Percentiles rank a stretch among this genome's conserved stretches.
Evolutionary conservation across 2,888 invertebrate genomes (phyloP).

Genomic region (Agelastica alni): DNA sequence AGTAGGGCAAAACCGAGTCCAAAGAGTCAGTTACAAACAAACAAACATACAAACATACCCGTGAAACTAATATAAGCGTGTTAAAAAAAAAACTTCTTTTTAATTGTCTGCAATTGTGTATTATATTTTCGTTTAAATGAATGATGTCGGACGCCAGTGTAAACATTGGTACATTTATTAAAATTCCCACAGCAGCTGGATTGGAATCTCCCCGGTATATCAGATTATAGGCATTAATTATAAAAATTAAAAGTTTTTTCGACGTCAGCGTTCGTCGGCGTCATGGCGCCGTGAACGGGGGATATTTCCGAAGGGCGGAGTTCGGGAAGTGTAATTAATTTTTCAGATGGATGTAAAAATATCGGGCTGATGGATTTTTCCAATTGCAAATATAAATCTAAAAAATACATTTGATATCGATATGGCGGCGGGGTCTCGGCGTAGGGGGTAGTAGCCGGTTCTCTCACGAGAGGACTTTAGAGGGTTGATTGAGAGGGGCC

Average conservation of each 20-base stretch:
- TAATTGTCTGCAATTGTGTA: too few relatives aligned
- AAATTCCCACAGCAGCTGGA: constrained; percentile 2
- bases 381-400: constrained; percentile 55
- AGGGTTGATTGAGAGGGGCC: constrained; percentile 30
- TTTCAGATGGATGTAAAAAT: constrained; percentile 56
- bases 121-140: too few relatives aligned
- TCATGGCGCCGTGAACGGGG: constrained; percentile 21
- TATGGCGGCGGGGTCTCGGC: constrained; percentile 9
- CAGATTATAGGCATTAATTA: constrained; percentile 34
- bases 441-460: constrained; percentile 26
- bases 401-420: constrained; percentile 52
- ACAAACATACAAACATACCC: too few relatives aligned
- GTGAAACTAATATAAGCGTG: too few relatives aligned
- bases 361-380: constrained; percentile 51
- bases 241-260: constrained; percentile 42
- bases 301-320: constrained; percentile 33
- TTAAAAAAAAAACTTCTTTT: too few relatives aligned
- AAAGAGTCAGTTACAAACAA: too few relatives aligned
- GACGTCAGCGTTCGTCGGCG: constrained; percentile 21
- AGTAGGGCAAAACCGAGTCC: too few relatives aligned
- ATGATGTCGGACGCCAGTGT: too few relatives aligned
- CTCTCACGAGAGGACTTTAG: constrained; percentile 29
- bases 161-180: not conserved
- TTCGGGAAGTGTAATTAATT: constrained; percentile 55
- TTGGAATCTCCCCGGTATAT: constrained; percentile 20